Percentiles rank a stretch among this genome's conserved stretches.
Evolutionary conservation across 2,888 invertebrate genomes (phyloP).

Genomic region (Nemapogon koenigi): DNA sequence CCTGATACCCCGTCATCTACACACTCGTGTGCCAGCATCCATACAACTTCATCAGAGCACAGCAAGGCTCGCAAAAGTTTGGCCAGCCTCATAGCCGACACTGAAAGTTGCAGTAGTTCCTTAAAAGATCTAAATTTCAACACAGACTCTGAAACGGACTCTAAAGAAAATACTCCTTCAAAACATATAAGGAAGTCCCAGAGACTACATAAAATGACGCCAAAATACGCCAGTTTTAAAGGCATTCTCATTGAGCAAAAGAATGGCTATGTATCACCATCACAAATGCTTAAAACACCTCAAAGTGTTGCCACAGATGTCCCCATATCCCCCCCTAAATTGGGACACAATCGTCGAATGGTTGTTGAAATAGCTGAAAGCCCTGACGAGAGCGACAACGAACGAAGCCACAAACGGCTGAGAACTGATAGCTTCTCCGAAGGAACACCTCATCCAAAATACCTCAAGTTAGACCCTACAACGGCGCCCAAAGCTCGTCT

Average conservation of each 20-base stretch:
- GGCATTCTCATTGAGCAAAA: conserved; percentile 45
- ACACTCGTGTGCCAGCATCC: conserved; percentile 46
- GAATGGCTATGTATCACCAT: conserved; percentile 31
- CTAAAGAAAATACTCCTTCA: conserved; percentile 54
- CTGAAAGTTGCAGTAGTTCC: conserved; percentile 59
- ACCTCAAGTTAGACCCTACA: conserved; percentile 36
- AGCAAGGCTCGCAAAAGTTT: conserved; percentile 50
- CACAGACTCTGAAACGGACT: conserved; percentile 48
- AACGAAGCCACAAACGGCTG: conserved; percentile 43
- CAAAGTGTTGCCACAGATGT: conserved; percentile 26
- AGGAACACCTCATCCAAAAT: conserved; percentile 35
- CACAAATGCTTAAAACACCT: conserved; percentile 50
- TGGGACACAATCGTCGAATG: conserved; percentile 37
- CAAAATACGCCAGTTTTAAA: conserved; percentile 44
- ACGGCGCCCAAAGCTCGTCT: conserved; percentile 46
- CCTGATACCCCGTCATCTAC: conserved; percentile 48
- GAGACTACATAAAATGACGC: conserved; percentile 34
- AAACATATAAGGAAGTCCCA: conserved; percentile 32
- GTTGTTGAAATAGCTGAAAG: conserved; percentile 43
- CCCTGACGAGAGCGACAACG: conserved; percentile 39
- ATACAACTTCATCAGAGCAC: conserved; percentile 49
- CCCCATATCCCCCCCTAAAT: conserved; percentile 38
- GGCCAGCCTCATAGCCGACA: conserved; percentile 51
- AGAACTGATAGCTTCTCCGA: conserved; percentile 39
- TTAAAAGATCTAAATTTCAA: conserved; percentile 56